Evolutionary conservation across 1,140 invertebrate genomes (phyloP), one percentile per base, ranked within the genome.

Genomic region (Drosophila ficusphila): DNA sequence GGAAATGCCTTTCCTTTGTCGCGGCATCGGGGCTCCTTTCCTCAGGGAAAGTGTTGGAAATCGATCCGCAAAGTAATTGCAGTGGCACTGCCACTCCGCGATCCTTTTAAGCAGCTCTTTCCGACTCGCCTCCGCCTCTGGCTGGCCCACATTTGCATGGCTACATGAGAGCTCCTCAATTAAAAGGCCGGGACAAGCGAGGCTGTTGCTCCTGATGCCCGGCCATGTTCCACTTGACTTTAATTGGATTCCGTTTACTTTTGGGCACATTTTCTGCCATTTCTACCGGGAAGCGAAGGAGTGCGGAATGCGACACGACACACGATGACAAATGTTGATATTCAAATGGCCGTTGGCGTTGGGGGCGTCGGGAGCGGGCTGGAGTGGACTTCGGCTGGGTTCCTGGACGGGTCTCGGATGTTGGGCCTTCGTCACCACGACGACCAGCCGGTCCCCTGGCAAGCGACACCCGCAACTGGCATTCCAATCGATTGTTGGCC

Each of bases 251-350:
- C 67, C 79, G 81, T 79, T 83, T 76, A 76, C 67, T 86, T 85
- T 85, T 85, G 75, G 76, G 57, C 81, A 85, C 75, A 76, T 78
- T 83, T 85, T n/a, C n/a, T n/a, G n/a, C 48, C 65, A 47, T n/a
- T n/a, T n/a, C n/a, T n/a, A 41, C 39, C 61, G 52, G 62, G 58
- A 57, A 65, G 60, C 61, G 61, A 64, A 67, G 51, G 72, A 49
- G 53, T 51, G 75, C 56, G 79, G 76, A 73, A 86, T 85, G 76
- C 71, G 49, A 72, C 79, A 86, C 79, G 79, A 79, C 79, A 86
- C 79, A 86, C 81, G 79, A 85, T 85, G 79, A 85, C 79, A 85
- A 85, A 85, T 85, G 79, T 85, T 85, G 79, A 85, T 85, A 85
- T 85, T 85, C 81, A 85, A 85, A 85, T 85, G 79, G 70, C 81